These are phyloP conservation scores for Gymnocypris eckloni DNA, from an alignment of 2,797 vertebrate genomes.

Conservation along the genomic window DNA sequence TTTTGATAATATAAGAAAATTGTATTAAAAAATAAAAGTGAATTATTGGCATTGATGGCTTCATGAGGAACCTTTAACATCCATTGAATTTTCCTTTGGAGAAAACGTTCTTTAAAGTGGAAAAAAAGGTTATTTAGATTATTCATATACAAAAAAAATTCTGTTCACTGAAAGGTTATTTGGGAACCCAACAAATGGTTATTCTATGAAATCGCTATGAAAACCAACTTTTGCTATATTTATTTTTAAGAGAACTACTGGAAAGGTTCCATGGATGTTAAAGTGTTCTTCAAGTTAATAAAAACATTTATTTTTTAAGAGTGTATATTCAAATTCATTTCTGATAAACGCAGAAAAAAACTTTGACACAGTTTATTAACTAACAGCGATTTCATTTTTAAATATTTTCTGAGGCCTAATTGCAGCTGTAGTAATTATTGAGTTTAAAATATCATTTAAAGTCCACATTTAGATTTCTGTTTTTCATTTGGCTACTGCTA, in stretches of 20 bases:
- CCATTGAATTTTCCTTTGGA: background rate
- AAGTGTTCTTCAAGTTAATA: background rate
- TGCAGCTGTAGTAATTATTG: slow-evolving; percentile 12
- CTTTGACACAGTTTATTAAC: background rate
- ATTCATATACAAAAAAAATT: too few relatives aligned
- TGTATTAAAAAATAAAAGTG: background rate
- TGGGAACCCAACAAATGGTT: background rate
- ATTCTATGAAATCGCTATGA: background rate
- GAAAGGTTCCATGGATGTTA: background rate
- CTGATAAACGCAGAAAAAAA: background rate
- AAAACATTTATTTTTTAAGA: background rate
- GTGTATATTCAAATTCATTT: background rate
- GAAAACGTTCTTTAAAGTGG: background rate
- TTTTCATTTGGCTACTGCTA: slow-evolving; percentile 15
- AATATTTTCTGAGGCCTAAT: background rate
- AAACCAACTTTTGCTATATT: background rate
- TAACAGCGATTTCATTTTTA: background rate
- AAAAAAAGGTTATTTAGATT: background rate
- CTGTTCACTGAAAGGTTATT: background rate
- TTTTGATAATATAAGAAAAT: too few relatives aligned
- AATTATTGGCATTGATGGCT: background rate
- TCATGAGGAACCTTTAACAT: background rate
- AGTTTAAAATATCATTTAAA: slow-evolving; percentile 30
- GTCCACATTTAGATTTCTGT: slow-evolving; percentile 19
- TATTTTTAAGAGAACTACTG: background rate